These are phyloP conservation scores for Caretta caretta DNA, from an alignment of 2,113 vertebrate species.

Conservation along the genomic window DNA sequence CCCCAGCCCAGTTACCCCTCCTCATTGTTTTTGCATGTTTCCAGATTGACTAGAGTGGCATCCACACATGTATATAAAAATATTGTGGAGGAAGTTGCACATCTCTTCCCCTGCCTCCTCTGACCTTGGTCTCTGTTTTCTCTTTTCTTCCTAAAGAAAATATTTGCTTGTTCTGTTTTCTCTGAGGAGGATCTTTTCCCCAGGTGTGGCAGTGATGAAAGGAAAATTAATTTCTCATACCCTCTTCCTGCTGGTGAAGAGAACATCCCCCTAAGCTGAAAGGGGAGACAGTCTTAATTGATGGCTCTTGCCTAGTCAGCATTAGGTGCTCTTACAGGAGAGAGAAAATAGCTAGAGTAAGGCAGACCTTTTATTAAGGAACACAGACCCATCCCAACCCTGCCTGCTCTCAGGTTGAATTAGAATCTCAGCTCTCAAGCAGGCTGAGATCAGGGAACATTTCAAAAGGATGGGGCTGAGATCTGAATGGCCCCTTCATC, in stretches of 20 bases:
- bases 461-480: neutral
- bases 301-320: conserved; percentile 71
- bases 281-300: conserved; percentile 58
- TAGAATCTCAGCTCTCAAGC: conserved; percentile 40
- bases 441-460: neutral
- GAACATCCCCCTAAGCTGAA: conserved; percentile 57
- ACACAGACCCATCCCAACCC: conserved; percentile 52
- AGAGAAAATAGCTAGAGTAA: conserved; percentile 51
- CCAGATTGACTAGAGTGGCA: conserved; percentile 71
- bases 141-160: conserved; percentile 76
- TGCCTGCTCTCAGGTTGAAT: conserved; percentile 46
- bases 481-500: neutral
- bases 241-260: conserved; percentile 42
- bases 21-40: conserved; percentile 67
- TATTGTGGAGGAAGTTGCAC: conserved; percentile 49
- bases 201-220: conserved; percentile 75
- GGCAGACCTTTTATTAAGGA: conserved; percentile 64
- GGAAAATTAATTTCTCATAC: conserved; percentile 71
- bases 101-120: conserved; percentile 65
- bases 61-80: conserved; percentile 69
- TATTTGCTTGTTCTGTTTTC: conserved; percentile 79
- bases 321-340: conserved; percentile 39
- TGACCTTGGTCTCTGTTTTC: conserved; percentile 80
- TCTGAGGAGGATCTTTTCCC: conserved; percentile 75
- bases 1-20: conserved; percentile 55